phyloP scores from a whole-genome alignment of 2,888 invertebrate species.

The Amblyjoppa proteus region DNA sequence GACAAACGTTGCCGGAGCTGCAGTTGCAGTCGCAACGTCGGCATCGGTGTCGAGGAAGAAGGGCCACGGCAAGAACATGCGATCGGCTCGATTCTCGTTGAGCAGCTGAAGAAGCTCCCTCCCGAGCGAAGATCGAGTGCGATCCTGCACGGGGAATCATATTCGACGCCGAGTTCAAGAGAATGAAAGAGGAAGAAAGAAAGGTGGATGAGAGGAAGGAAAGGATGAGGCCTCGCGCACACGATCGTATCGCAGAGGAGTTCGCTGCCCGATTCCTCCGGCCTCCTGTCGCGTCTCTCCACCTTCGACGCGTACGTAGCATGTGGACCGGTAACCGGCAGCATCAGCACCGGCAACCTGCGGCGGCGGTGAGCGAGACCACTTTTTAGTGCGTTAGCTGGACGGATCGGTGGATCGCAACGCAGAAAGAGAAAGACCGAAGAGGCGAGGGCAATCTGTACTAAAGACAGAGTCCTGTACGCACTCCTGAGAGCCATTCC shows the following conservation, averaged over 20 bases:
- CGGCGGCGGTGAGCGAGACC: conserved; percentile 33
- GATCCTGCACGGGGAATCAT: conserved; percentile 47
- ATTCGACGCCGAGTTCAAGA: conserved; percentile 50
- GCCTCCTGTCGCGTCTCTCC: conserved; percentile 58
- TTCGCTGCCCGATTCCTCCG: conserved; percentile 53
- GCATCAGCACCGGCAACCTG: conserved; percentile 47
- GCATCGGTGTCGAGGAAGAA: conserved; percentile 50
- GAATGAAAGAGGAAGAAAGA: conserved; percentile 44
- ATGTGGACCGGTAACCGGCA: conserved; percentile 52
- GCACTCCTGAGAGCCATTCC: conserved; percentile 32
- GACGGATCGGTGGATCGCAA: conserved; percentile 20
- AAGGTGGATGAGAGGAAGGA: conserved; percentile 31
- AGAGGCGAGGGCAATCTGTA: conserved; percentile 16
- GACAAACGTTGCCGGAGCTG: conserved; percentile 39
- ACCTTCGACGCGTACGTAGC: conserved; percentile 45
- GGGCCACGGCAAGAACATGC: conserved; percentile 42
- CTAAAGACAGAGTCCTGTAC: conserved; percentile 22
- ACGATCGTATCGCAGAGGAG: conserved; percentile 63
- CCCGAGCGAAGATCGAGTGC: conserved; percentile 35
- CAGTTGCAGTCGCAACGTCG: conserved; percentile 53
- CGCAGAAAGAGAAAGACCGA: conserved; percentile 30
- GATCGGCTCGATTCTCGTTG: conserved; percentile 54
- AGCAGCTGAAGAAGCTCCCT: conserved; percentile 39
- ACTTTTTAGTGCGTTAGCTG: conserved; percentile 59
- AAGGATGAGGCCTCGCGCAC: conserved; percentile 38